Percentiles rank a stretch among this genome's conserved stretches.
Conservation (phyloP, 2,797 vertebrate species). For the Zonotrichia albicollis region DNA sequence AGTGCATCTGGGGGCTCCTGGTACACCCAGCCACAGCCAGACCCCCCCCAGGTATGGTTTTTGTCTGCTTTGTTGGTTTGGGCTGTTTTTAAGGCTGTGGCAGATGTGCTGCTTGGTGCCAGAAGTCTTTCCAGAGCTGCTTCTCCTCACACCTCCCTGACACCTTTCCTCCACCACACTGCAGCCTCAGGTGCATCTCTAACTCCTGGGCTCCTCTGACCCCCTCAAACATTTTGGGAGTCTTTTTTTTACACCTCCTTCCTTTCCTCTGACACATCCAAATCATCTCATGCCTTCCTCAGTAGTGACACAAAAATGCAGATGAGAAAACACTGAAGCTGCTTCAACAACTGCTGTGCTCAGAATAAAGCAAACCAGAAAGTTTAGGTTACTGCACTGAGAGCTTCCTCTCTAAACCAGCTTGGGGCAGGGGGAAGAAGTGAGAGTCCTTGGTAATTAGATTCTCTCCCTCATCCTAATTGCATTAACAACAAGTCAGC, state of each 20-base stretch:
- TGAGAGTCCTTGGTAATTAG: conserved; percentile 68
- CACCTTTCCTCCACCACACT: neutral
- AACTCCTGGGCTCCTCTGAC: neutral
- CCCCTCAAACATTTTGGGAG: conserved; percentile 2
- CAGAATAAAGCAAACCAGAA: conserved; percentile 52
- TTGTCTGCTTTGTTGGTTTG: neutral
- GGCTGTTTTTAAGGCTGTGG: neutral
- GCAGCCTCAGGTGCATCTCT: conserved; percentile 35
- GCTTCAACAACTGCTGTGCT: conserved; percentile 23
- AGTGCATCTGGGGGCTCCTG: neutral
- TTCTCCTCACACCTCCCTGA: neutral
- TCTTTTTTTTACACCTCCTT: neutral
- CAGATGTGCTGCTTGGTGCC: neutral
- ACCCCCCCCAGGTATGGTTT: neutral
- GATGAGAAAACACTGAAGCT: conserved; percentile 52
- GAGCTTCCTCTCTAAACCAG: conserved; percentile 49
- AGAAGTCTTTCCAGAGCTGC: neutral
- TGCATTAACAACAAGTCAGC: conserved; percentile 71
- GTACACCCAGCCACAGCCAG: rapidly evolving
- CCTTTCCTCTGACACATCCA: neutral
- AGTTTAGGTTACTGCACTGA: neutral
- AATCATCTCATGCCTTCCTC: conserved; percentile 22
- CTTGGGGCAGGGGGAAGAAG: conserved; percentile 21
- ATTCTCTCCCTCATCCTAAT: conserved; percentile 54
- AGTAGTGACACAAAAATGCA: conserved; percentile 24